Conservation (phyloP, 2,797 vertebrate species). For the Helarctos malayanus region DNA sequence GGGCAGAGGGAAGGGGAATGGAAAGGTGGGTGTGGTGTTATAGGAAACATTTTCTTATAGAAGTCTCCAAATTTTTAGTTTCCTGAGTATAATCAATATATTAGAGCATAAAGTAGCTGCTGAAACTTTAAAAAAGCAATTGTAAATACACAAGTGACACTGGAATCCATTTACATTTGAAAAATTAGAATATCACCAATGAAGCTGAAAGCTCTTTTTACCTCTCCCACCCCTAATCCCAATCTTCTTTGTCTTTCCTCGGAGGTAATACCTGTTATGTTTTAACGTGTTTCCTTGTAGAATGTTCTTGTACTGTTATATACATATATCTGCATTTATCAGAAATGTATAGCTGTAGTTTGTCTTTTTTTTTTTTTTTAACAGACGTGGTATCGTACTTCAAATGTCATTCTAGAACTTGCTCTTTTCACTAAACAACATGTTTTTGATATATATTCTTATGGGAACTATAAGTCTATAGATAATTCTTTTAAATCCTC, state of each 20-base stretch:
- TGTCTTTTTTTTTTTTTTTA: neutral
- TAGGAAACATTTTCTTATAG: neutral
- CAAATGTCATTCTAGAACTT: neutral
- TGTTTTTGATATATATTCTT: neutral
- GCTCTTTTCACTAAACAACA: slow-evolving; percentile 11
- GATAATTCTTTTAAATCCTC: neutral
- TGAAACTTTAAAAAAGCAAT: neutral
- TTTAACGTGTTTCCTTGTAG: slow-evolving; percentile 23
- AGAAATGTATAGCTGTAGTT: neutral
- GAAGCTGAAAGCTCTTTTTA: neutral
- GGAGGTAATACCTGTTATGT: neutral
- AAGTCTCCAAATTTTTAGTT: neutral
- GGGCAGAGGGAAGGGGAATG: neutral
- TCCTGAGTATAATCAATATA: neutral
- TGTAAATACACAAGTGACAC: neutral
- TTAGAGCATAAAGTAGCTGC: neutral
- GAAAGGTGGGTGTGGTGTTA: neutral
- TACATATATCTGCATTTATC: neutral
- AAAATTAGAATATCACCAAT: neutral
- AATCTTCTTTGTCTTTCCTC: neutral
- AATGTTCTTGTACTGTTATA: neutral
- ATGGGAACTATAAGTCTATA: neutral
- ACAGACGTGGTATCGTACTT: neutral
- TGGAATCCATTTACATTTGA: neutral
- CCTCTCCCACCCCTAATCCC: neutral